Evolutionary conservation across 2,113 vertebrate species (phyloP).

Genomic region (Grantiella picta): DNA sequence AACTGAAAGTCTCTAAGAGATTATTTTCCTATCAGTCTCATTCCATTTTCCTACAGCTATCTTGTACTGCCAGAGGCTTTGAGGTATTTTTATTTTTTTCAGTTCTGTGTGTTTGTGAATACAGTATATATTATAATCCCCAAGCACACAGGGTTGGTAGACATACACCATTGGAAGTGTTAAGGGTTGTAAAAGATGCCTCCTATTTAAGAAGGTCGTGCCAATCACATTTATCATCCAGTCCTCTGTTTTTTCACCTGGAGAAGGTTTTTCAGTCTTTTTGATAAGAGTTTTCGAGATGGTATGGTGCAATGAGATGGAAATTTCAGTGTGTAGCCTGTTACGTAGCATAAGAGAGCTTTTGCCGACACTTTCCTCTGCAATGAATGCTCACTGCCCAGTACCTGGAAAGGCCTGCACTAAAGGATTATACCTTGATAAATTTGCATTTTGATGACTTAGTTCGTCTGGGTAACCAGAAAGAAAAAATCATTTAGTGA

Average conservation of each 20-base stretch:
- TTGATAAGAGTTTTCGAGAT: not conserved
- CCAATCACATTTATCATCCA: not conserved
- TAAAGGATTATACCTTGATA: not conserved
- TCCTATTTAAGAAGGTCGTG: not conserved
- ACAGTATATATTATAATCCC: not conserved
- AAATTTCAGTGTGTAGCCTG: not conserved
- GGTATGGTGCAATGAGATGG: not conserved
- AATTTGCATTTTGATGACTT: not conserved
- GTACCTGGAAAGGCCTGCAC: not conserved
- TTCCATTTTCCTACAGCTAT: conserved; percentile 15
- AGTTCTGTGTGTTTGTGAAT: not conserved
- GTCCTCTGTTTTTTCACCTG: not conserved
- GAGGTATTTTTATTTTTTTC: not conserved
- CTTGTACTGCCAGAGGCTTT: conserved; percentile 1
- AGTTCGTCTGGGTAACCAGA: not conserved
- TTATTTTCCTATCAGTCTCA: conserved; percentile 28
- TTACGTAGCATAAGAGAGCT: fast-evolving
- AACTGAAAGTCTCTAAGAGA: conserved; percentile 10
- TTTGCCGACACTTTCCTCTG: not conserved
- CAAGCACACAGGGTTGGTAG: not conserved
- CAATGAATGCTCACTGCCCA: not conserved
- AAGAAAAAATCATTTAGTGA: not conserved
- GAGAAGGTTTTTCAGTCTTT: not conserved
- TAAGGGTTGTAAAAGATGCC: not conserved
- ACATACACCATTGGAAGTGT: not conserved